Conservation (phyloP, 2,113 vertebrate species). For the Cochlearius cochlearius region DNA sequence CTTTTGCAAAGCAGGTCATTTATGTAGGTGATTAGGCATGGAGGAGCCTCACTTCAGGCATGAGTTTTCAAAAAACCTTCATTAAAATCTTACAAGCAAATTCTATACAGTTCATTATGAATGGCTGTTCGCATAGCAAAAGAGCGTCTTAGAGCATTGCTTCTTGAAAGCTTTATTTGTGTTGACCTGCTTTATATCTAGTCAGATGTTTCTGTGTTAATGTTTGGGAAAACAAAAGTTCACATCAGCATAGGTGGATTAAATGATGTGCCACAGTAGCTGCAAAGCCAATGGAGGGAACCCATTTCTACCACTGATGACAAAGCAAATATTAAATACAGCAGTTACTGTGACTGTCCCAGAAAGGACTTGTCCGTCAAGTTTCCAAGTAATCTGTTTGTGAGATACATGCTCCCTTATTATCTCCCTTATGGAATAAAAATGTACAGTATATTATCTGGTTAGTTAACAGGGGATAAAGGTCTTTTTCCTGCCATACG, state of each 20-base stretch:
- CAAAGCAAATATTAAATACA: neutral
- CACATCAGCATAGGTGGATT: neutral
- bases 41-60: neutral
- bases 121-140: neutral
- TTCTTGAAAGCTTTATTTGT: neutral
- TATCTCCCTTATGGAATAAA: neutral
- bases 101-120: neutral
- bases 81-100: neutral
- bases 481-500: neutral
- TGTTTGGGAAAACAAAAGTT: neutral
- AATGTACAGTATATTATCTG: neutral
- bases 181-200: neutral
- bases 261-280: neutral
- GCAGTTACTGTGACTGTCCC: neutral
- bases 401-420: neutral
- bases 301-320: neutral
- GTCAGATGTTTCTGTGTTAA: neutral
- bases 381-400: constrained; percentile 18
- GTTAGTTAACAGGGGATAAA: constrained; percentile 36
- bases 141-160: neutral
- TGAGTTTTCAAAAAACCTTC: neutral
- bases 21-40: neutral
- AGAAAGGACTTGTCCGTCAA: neutral
- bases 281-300: neutral
- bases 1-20: neutral